phyloP scores from a whole-genome alignment of 2,888 invertebrate genomes.

The Pristionchus japonicus region DNA sequence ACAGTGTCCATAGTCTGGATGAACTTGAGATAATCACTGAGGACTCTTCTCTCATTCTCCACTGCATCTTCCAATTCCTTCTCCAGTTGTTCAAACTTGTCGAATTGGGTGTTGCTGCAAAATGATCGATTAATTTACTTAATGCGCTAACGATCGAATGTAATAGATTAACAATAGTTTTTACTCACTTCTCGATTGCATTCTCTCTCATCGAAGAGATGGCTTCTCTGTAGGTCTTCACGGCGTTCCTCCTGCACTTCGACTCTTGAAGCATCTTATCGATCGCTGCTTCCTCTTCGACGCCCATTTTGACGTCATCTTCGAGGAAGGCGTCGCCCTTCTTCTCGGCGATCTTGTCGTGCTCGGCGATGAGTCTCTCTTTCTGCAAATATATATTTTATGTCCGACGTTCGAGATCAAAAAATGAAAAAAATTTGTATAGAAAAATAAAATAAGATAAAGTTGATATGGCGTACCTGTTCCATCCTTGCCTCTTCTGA shows the following conservation, averaged over 20 bases:
- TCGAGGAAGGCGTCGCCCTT: not conserved
- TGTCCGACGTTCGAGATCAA: not conserved
- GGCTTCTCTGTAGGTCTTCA: not conserved
- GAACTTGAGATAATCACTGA: not conserved
- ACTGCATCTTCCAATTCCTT: conserved; percentile 10
- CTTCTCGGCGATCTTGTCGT: not conserved
- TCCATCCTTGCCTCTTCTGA: not conserved
- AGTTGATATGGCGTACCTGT: not conserved
- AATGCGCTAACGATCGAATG: not conserved
- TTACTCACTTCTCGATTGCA: not conserved
- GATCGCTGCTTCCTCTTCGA: not conserved
- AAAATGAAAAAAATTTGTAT: not conserved
- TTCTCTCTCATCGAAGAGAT: not conserved
- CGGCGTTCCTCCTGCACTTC: not conserved
- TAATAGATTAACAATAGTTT: not conserved
- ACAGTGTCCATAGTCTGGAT: not conserved
- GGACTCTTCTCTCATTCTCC: conserved; percentile 2
- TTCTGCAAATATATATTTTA: not conserved
- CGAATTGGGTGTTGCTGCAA: not conserved
- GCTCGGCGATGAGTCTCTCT: not conserved
- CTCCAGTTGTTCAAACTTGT: not conserved
- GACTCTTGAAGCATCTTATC: not conserved
- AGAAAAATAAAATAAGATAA: not conserved
- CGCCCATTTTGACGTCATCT: not conserved
- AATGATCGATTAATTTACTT: not conserved